A percentile compares a stretch with the other conserved stretches of the same genome.
phyloP scores from a whole-genome alignment of 2,888 invertebrate genomes.

The Temnothorax ravouxi region DNA sequence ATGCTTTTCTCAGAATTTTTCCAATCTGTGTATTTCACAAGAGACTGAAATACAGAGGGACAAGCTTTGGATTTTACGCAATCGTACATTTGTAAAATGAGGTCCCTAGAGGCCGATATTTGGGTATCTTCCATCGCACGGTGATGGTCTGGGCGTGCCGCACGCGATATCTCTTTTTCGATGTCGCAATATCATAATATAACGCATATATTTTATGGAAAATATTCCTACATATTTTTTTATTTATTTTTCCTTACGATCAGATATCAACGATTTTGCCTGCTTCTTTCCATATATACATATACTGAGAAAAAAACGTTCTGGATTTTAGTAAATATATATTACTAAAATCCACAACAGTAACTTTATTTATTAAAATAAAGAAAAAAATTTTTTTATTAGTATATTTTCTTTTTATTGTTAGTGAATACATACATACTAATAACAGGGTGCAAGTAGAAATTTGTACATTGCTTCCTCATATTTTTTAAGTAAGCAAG shows the following conservation, averaged over 20 bases:
- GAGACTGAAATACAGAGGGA: constrained; percentile 66
- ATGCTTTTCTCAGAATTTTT: background rate
- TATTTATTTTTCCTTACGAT: constrained; percentile 6
- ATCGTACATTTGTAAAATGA: constrained; percentile 72
- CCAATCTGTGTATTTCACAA: background rate
- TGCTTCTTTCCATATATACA: background rate
- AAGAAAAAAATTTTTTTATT: too few species aligned
- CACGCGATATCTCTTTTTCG: constrained; percentile 66
- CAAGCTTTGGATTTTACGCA: constrained; percentile 64
- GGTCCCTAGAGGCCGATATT: constrained; percentile 67
- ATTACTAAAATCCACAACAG: too few species aligned
- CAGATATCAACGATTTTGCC: constrained; percentile 21
- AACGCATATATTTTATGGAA: constrained; percentile 27
- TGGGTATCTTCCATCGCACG: constrained; percentile 62
- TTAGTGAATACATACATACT: too few species aligned
- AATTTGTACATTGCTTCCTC: too few species aligned
- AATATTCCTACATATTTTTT: constrained; percentile 39
- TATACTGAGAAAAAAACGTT: too few species aligned
- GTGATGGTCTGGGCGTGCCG: constrained; percentile 55
- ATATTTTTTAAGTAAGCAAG: too few species aligned
- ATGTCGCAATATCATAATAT: constrained; percentile 65
- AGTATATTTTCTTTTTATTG: too few species aligned
- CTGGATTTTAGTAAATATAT: too few species aligned
- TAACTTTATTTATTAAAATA: too few species aligned
- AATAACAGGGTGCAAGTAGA: too few species aligned